These are phyloP conservation scores for Crotalus helleri DNA, from an alignment of 2,113 vertebrate species.

Conservation along the genomic window DNA sequence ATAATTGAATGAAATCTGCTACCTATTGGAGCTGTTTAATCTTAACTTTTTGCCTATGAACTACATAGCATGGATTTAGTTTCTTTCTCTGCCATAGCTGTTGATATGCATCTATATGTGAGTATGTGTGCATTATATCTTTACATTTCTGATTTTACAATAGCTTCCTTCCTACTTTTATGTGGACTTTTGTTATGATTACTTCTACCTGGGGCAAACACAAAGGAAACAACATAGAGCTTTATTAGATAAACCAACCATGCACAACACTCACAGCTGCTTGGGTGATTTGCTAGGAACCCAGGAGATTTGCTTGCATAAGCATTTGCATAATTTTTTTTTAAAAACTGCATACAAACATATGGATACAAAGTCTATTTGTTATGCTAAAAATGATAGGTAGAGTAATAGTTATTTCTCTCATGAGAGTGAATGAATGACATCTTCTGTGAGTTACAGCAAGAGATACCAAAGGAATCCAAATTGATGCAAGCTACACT, in stretches of 20 bases:
- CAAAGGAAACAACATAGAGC: background rate
- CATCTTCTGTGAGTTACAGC: background rate
- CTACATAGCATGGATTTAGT: background rate
- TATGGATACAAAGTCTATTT: background rate
- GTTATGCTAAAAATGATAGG: background rate
- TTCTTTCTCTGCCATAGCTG: background rate
- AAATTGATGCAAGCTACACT: background rate
- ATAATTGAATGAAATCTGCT: background rate
- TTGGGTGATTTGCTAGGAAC: background rate
- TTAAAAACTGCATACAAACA: slow-evolving; percentile 2
- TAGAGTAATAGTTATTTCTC: background rate
- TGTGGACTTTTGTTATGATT: background rate
- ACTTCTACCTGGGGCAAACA: background rate
- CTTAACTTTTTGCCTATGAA: background rate
- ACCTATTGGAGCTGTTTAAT: background rate
- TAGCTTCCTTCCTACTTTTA: background rate
- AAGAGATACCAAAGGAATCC: background rate
- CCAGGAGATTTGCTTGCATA: background rate
- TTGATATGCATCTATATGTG: background rate
- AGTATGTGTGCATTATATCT: background rate
- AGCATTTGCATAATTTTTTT: slow-evolving; percentile 8
- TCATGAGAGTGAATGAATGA: background rate
- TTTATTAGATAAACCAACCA: slow-evolving; percentile 13
- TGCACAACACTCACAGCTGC: slow-evolving; percentile 29
- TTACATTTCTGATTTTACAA: background rate